phyloP scores from a whole-genome alignment of 2,113 vertebrate genomes.

The Rhegmatorhina hoffmannsi region DNA sequence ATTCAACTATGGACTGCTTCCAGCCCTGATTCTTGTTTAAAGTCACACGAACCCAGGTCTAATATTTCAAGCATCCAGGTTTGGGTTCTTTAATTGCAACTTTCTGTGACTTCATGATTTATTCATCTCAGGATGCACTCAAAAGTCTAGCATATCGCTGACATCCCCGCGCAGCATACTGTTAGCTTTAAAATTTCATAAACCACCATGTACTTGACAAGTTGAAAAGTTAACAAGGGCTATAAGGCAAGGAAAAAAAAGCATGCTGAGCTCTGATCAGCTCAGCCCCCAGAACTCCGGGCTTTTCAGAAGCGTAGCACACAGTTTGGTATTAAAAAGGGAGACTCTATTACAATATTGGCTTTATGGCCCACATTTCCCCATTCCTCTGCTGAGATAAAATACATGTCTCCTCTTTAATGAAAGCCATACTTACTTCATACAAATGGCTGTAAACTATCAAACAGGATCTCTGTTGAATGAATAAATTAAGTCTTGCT shows the following conservation, averaged over 20 bases:
- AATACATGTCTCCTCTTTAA: slow-evolving; percentile 20
- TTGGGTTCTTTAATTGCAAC: slow-evolving; percentile 49
- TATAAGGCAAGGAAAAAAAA: neutral
- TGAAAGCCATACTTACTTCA: slow-evolving; percentile 26
- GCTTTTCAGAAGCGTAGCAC: slow-evolving; percentile 19
- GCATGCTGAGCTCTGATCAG: slow-evolving; percentile 29
- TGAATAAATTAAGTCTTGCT: neutral
- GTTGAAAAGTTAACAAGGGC: slow-evolving; percentile 59
- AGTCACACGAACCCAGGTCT: neutral
- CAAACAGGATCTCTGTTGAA: neutral
- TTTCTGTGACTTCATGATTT: slow-evolving; percentile 59
- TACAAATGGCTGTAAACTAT: slow-evolving; percentile 1
- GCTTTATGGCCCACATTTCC: slow-evolving; percentile 15
- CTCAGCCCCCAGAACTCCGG: neutral
- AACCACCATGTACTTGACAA: slow-evolving; percentile 49
- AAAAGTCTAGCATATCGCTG: slow-evolving; percentile 10
- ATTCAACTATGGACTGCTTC: neutral
- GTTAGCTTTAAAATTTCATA: slow-evolving; percentile 68
- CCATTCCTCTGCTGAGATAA: slow-evolving; percentile 18
- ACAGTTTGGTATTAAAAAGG: neutral
- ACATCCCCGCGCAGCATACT: slow-evolving; percentile 26
- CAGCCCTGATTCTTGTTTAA: neutral
- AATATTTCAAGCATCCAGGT: neutral
- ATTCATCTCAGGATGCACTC: slow-evolving; percentile 66
- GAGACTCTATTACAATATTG: slow-evolving; percentile 35